phyloP scores from a whole-genome alignment of 2,888 invertebrate species.

The Diloba caeruleocephala region DNA sequence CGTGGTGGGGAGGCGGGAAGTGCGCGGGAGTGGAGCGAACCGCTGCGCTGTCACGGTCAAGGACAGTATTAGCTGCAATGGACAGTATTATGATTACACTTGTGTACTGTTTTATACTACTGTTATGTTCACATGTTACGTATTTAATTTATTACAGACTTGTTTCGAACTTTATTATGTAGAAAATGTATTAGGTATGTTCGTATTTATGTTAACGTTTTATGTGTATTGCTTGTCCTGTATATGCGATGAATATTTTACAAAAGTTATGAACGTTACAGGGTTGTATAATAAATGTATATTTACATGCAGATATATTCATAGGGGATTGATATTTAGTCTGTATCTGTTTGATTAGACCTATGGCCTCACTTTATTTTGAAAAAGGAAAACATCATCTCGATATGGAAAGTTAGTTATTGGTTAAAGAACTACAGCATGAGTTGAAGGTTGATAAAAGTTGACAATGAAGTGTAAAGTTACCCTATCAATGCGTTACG shows the following conservation, averaged over 20 bases:
- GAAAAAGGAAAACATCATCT: too few species aligned
- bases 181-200: not conserved
- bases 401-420: too few species aligned
- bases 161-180: constrained; percentile 12
- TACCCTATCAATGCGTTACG: too few species aligned
- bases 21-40: constrained; percentile 74
- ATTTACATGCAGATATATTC: too few species aligned
- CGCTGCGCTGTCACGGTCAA: constrained; percentile 83
- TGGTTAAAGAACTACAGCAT: too few species aligned
- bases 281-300: too few species aligned
- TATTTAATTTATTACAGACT: constrained; percentile 36
- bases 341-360: too few species aligned
- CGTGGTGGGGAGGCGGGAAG: constrained; percentile 53
- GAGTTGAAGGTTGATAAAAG: too few species aligned
- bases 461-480: too few species aligned
- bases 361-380: too few species aligned
- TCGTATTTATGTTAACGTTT: constrained; percentile 3
- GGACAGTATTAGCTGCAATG: constrained; percentile 75
- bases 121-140: constrained; percentile 57
- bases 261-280: not conserved
- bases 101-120: constrained; percentile 60
- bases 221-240: not conserved
- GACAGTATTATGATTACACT: constrained; percentile 65
- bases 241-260: too few species aligned
- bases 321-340: too few species aligned